A percentile compares a stretch with the other conserved stretches of the same genome.
These are phyloP conservation scores for Leptobrachium leishanense DNA, from an alignment of 2,113 vertebrate genomes.

Conservation along the genomic window DNA sequence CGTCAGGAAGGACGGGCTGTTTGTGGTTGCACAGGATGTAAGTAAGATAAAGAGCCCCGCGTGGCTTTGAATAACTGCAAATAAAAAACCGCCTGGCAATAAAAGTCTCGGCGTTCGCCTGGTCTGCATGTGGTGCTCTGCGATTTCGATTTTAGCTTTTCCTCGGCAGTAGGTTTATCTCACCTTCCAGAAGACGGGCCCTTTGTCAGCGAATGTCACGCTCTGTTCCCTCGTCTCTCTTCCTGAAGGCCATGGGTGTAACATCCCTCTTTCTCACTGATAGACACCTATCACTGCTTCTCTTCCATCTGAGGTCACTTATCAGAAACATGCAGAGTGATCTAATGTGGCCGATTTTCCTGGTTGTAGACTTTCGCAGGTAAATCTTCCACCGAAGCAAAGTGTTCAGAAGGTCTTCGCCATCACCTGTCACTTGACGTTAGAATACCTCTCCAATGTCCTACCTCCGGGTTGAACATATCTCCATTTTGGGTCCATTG, in stretches of 20 bases:
- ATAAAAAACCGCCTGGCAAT: constrained; percentile 63
- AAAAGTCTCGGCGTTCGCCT: constrained; percentile 66
- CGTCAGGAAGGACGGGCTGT: constrained; percentile 58
- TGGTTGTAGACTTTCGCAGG: constrained; percentile 34
- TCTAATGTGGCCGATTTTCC: constrained; percentile 46
- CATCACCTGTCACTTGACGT: no score
- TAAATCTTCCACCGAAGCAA: not conserved
- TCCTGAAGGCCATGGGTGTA: constrained; percentile 57
- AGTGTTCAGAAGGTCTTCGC: no score
- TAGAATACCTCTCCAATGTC: no score
- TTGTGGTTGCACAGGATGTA: constrained; percentile 65
- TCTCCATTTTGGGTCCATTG: no score
- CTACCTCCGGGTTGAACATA: no score
- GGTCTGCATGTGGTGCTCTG: constrained; percentile 66
- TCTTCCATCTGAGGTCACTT: constrained; percentile 60
- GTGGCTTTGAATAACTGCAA: constrained; percentile 65
- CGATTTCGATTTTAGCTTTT: constrained; percentile 60
- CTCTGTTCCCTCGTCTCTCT: constrained; percentile 63
- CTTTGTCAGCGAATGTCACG: constrained; percentile 67
- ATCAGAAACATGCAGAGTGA: constrained; percentile 65
- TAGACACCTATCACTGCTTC: constrained; percentile 57
- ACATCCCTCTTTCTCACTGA: constrained; percentile 55
- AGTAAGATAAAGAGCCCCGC: constrained; percentile 68
- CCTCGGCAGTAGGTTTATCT: constrained; percentile 64
- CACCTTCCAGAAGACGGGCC: constrained; percentile 65